phyloP scores from a whole-genome alignment of 2,888 invertebrate genomes.

The Athripsodes cinereus region DNA sequence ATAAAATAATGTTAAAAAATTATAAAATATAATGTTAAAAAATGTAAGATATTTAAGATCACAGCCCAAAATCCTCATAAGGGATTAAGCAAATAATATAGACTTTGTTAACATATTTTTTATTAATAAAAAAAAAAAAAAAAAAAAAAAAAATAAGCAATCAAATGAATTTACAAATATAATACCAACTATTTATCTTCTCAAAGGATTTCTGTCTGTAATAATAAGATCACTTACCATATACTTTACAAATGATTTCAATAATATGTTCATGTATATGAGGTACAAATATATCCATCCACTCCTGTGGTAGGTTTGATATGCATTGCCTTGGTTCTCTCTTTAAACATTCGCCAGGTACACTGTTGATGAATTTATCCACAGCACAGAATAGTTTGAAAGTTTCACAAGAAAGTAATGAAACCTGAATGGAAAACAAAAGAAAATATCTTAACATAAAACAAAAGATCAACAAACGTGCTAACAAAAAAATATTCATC shows the following conservation, averaged over 20 bases:
- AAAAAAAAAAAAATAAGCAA: not conserved
- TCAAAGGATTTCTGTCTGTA: not conserved
- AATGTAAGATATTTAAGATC: no score
- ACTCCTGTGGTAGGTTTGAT: slow-evolving; percentile 56
- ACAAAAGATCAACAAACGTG: no score
- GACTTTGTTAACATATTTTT: no score
- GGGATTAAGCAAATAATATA: no score
- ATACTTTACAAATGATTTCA: slow-evolving; percentile 46
- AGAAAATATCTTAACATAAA: no score
- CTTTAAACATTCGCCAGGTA: slow-evolving; percentile 32
- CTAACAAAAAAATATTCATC: no score
- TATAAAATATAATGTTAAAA: no score
- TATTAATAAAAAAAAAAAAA: not conserved
- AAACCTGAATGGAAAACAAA: slow-evolving; percentile 35
- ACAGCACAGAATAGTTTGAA: slow-evolving; percentile 48
- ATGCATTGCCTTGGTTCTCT: slow-evolving; percentile 35
- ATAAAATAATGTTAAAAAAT: no score
- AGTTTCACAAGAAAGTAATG: slow-evolving; percentile 46
- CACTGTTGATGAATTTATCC: slow-evolving; percentile 39
- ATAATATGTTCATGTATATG: slow-evolving; percentile 52
- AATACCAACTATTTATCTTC: not conserved
- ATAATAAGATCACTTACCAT: slow-evolving; percentile 34
- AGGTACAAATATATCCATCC: slow-evolving; percentile 69
- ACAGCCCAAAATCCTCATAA: no score
- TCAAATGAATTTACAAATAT: not conserved